These are phyloP conservation scores for Drosophila repletoides DNA, from an alignment of 1,140 invertebrate species.

Conservation along the genomic window DNA sequence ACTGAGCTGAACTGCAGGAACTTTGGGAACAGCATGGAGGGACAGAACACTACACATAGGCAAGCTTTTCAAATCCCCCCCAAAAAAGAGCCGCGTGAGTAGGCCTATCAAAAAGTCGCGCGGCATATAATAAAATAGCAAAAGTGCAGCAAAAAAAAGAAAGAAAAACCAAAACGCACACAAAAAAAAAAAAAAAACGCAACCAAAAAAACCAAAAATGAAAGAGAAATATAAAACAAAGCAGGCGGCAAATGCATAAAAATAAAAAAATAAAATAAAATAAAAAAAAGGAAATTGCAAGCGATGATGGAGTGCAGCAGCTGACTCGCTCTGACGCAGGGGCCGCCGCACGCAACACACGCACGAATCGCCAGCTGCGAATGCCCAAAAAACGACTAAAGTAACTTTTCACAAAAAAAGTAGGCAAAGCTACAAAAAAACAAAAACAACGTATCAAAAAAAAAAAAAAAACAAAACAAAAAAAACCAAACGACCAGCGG, in stretches of 20 bases:
- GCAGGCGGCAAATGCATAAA: conserved; percentile 27
- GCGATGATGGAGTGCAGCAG: conserved; percentile 51
- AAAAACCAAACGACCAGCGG: conserved; percentile 38
- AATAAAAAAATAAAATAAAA: conserved; percentile 20
- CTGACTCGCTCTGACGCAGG: conserved; percentile 53
- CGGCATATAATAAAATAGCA: conserved; percentile 72
- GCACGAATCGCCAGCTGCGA: conserved; percentile 33
- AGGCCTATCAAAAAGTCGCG: conserved; percentile 79
- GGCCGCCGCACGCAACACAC: conserved; percentile 18
- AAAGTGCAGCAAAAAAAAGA: conserved; percentile 44
- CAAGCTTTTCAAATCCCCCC: conserved; percentile 73
- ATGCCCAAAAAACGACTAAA: conserved; percentile 43
- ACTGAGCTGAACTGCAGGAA: not conserved
- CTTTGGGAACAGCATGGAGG: no score
- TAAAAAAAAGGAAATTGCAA: no score
- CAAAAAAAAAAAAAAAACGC: conserved; percentile 31
- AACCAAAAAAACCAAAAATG: conserved; percentile 20
- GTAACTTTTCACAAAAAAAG: conserved; percentile 18
- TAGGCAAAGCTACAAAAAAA: conserved; percentile 1
- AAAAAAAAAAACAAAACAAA: conserved; percentile 29
- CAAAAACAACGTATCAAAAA: conserved; percentile 10
- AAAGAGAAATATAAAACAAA: conserved; percentile 43
- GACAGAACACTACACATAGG: conserved; percentile 46
- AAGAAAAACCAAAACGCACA: not conserved
- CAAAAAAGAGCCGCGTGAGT: conserved; percentile 65